These are phyloP conservation scores for Cryptoprocta ferox DNA, from an alignment of 2,797 vertebrate species.

Conservation along the genomic window DNA sequence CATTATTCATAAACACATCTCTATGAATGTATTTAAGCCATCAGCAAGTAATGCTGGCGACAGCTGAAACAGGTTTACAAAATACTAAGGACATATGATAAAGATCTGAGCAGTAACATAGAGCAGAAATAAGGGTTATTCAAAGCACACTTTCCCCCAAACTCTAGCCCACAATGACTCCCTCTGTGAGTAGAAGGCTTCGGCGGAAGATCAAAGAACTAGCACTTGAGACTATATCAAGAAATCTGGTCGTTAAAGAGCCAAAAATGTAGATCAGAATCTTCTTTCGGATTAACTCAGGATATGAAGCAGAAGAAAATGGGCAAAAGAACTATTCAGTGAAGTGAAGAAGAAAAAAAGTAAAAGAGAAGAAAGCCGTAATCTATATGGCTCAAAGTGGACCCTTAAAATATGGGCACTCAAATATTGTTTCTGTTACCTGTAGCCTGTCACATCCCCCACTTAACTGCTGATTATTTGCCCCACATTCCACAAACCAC, in stretches of 20 bases:
- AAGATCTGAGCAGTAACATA: conserved; percentile 63
- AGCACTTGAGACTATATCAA: conserved; percentile 49
- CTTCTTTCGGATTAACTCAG: conserved; percentile 65
- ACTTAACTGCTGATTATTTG: background rate
- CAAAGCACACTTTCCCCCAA: conserved; percentile 61
- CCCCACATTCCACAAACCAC: background rate
- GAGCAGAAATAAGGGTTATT: conserved; percentile 66
- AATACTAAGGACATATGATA: conserved; percentile 57
- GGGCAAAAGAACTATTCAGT: conserved; percentile 10
- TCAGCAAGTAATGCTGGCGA: conserved; percentile 33
- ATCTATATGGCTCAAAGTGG: background rate
- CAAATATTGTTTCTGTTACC: background rate
- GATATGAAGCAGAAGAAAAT: conserved; percentile 59
- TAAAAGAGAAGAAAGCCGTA: background rate
- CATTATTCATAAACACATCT: conserved; percentile 51
- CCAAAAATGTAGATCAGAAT: conserved; percentile 75
- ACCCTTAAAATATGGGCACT: background rate
- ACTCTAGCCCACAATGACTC: conserved; percentile 43
- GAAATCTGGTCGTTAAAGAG: conserved; percentile 69
- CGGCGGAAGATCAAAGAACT: conserved; percentile 67
- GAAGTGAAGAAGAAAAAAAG: background rate
- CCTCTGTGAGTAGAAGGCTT: conserved; percentile 63
- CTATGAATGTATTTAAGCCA: conserved; percentile 25
- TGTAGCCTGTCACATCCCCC: background rate
- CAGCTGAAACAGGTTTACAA: conserved; percentile 61